Evolutionary conservation across 2,888 invertebrate genomes (phyloP).

Genomic region (Boloria selene): DNA sequence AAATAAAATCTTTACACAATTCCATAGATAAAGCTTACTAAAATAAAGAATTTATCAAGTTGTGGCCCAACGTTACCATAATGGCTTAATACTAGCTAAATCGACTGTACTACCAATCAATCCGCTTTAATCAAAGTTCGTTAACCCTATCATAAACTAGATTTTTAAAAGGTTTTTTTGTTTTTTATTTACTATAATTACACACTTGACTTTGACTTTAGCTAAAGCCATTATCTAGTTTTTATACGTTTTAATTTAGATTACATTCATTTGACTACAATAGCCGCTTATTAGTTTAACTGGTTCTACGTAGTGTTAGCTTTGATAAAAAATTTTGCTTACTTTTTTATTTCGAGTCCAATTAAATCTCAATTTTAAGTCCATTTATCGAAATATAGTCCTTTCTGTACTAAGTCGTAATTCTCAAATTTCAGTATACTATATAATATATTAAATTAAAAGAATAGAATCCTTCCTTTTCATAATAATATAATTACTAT

Average conservation of each 20-base stretch:
- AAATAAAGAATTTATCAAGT: background rate
- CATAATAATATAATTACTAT: no score
- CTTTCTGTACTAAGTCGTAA: no score
- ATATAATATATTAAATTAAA: no score
- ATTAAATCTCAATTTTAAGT: no score
- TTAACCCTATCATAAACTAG: conserved; percentile 31
- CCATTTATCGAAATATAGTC: no score
- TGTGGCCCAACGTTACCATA: no score
- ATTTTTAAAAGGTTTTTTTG: conserved; percentile 26
- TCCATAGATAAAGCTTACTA: background rate
- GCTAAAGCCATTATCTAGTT: background rate
- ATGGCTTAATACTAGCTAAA: background rate
- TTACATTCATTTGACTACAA: conserved; percentile 13
- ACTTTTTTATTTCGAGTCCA: no score
- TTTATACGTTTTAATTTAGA: conserved; percentile 15
- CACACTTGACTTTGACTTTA: conserved; percentile 10
- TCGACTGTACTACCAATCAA: conserved; percentile 28
- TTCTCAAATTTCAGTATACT: no score
- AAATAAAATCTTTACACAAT: background rate
- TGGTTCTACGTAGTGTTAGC: background rate
- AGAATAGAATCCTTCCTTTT: no score
- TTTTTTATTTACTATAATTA: conserved; percentile 18
- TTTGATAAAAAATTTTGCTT: background rate
- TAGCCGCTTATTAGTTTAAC: conserved; percentile 13
- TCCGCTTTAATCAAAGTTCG: conserved; percentile 26